These are phyloP conservation scores for Hyla sarda DNA, from an alignment of 2,113 vertebrate genomes.

Conservation along the genomic window DNA sequence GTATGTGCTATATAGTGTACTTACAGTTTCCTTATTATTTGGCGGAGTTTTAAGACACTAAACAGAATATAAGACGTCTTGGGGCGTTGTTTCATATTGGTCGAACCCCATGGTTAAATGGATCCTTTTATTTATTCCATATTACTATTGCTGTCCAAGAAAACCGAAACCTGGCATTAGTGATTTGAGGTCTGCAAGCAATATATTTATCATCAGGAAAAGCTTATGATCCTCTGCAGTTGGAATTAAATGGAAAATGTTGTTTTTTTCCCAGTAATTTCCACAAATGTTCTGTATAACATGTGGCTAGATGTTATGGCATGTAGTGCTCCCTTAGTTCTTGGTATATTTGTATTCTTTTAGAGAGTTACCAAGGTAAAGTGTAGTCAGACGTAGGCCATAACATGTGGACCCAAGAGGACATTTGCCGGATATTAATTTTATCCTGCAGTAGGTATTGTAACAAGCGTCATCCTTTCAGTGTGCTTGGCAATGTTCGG, in stretches of 20 bases:
- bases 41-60: not conserved
- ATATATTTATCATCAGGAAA: slow-evolving; percentile 18
- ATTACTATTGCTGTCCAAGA: not conserved
- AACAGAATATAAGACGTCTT: not conserved
- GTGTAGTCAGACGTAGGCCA: not conserved
- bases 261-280: not conserved
- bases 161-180: not conserved
- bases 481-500: no score
- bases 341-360: not conserved
- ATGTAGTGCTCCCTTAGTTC: not conserved
- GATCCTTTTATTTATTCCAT: not conserved
- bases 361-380: not conserved
- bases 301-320: not conserved
- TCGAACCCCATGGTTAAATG: not conserved
- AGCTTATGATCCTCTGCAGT: not conserved
- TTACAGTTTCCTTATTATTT: not conserved
- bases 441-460: no score
- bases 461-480: no score
- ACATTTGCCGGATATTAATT: no score
- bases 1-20: not conserved
- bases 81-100: not conserved
- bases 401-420: no score
- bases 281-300: not conserved
- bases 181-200: slow-evolving; percentile 11
- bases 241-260: slow-evolving; percentile 4